Conservation (phyloP, 2,888 invertebrate genomes). For the Acleris cristana region DNA sequence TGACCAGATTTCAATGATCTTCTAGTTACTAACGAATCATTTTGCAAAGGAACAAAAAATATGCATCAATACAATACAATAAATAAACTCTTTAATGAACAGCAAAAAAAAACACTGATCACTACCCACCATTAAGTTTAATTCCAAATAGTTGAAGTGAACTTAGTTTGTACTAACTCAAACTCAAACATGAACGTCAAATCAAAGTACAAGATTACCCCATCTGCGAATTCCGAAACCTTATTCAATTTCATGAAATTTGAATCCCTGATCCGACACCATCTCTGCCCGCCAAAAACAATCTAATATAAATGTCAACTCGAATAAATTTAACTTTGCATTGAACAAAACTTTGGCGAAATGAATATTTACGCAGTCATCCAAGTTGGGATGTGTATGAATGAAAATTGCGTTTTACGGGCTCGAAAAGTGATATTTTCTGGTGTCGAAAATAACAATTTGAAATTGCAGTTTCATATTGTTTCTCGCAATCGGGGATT, state of each 20-base stretch:
- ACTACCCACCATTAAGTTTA: too few relatives aligned
- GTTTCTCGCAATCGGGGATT: too few relatives aligned
- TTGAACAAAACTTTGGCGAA: slow-evolving; percentile 46
- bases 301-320: slow-evolving; percentile 48
- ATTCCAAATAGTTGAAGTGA: neutral
- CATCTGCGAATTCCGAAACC: slow-evolving; percentile 10
- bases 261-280: slow-evolving; percentile 29
- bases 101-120: too few relatives aligned
- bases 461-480: neutral
- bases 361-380: slow-evolving; percentile 51
- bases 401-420: slow-evolving; percentile 47
- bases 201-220: slow-evolving; percentile 10
- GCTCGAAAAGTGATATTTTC: slow-evolving; percentile 28
- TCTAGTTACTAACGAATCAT: too few relatives aligned
- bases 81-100: too few relatives aligned
- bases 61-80: too few relatives aligned
- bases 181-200: neutral
- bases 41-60: too few relatives aligned
- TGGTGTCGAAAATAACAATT: neutral
- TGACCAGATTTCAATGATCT: too few relatives aligned
- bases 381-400: slow-evolving; percentile 41
- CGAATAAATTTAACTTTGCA: slow-evolving; percentile 49
- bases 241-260: slow-evolving; percentile 20
- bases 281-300: slow-evolving; percentile 42
- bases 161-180: neutral